Percentiles rank a stretch among this genome's conserved stretches.
These are phyloP conservation scores for Drosophila melanogaster DNA, from an alignment of 1,140 invertebrate genomes.

Conservation along the genomic window Release_6_plus_ISO1_MT NT_033779.5:18760501-18761000, in stretches of 20 bases:
- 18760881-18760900: constrained; percentile 42
- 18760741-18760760: constrained; percentile 40
- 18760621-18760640: constrained; percentile 28
- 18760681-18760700: constrained; percentile 79
- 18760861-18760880: constrained; percentile 2
- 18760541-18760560: background rate
- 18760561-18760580: background rate
- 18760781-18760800: constrained; percentile 32
- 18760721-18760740: constrained; percentile 45
- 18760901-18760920: constrained; percentile 33
- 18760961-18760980: constrained; percentile 37
- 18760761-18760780: constrained; percentile 31
- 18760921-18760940: constrained; percentile 47
- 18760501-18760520: no score
- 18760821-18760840: constrained; percentile 57
- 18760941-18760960: constrained; percentile 71
- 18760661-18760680: constrained; percentile 72
- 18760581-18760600: constrained; percentile 10
- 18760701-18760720: constrained; percentile 75
- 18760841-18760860: constrained; percentile 18
- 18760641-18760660: constrained; percentile 68
- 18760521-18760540: no score
- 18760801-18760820: constrained; percentile 82
- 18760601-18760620: constrained; percentile 9
- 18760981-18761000: background rate